These are phyloP conservation scores for Pristionchus entomophagus DNA, from an alignment of 2,888 invertebrate species.

Conservation along the genomic window DNA sequence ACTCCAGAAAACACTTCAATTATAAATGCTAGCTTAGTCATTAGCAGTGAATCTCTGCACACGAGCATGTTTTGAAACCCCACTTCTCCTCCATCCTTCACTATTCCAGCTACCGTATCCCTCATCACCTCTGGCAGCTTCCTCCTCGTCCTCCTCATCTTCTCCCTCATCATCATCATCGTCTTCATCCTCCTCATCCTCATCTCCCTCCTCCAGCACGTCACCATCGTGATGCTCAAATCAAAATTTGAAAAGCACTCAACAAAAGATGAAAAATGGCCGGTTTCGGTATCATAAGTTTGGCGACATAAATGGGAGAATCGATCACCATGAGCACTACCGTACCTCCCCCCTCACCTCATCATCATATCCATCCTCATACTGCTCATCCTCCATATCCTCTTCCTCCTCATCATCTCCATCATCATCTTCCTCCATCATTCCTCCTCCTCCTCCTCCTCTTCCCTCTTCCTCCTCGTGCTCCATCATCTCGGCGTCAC, in stretches of 20 bases:
- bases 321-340: too few relatives aligned
- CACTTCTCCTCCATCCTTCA: conserved; percentile 47
- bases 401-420: conserved; percentile 45
- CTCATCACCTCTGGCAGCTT: conserved; percentile 38
- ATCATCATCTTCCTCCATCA: conserved; percentile 15
- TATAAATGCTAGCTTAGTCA: background rate
- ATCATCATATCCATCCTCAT: conserved; percentile 80
- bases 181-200: conserved; percentile 33
- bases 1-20: too few relatives aligned
- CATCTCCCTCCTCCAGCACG: conserved; percentile 30
- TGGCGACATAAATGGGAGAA: background rate
- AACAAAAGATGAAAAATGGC: background rate
- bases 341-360: background rate
- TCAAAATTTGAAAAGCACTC: background rate
- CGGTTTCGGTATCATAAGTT: background rate
- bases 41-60: background rate
- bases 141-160: conserved; percentile 39
- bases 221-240: conserved; percentile 76
- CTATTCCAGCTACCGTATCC: too few relatives aligned
- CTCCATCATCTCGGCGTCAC: background rate
- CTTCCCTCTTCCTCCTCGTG: background rate
- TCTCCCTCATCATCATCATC: conserved; percentile 45
- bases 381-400: conserved; percentile 70
- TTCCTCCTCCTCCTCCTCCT: background rate
- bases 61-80: conserved; percentile 11